Conservation (phyloP, 2,797 vertebrate genomes). For the Enoplosus armatus region DNA sequence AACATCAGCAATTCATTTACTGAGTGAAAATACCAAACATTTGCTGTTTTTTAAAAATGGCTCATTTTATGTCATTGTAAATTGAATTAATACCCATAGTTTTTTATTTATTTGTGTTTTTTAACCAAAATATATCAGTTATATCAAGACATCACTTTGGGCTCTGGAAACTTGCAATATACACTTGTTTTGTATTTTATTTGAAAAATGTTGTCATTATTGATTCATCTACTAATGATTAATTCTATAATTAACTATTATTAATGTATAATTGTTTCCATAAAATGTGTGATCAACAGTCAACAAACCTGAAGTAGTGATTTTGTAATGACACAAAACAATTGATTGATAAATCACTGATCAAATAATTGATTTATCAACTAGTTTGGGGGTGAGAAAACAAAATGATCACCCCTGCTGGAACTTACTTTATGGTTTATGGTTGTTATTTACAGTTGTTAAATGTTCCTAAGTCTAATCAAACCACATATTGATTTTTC, state of each 20-base stretch:
- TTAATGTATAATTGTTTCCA: background rate
- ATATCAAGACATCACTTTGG: background rate
- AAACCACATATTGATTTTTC: slow-evolving; percentile 59
- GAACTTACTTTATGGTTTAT: background rate
- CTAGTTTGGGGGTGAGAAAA: background rate
- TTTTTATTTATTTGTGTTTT: background rate
- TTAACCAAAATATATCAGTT: background rate
- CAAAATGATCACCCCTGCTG: background rate
- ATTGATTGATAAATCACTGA: background rate
- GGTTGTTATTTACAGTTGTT: slow-evolving; percentile 36
- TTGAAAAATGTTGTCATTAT: background rate
- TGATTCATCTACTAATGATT: background rate
- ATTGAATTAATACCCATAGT: background rate
- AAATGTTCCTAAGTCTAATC: slow-evolving; percentile 51
- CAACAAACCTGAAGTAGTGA: background rate
- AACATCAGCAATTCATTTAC: background rate
- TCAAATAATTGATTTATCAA: slow-evolving; percentile 3
- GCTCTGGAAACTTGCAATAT: background rate
- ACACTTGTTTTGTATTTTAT: background rate
- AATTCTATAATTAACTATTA: too few species aligned
- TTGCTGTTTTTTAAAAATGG: background rate
- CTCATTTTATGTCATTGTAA: background rate
- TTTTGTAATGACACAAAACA: background rate
- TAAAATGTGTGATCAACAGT: background rate
- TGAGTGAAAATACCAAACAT: background rate